phyloP scores from a whole-genome alignment of 1,140 invertebrate species.

The Mizuhopecten yessoensis region DNA sequence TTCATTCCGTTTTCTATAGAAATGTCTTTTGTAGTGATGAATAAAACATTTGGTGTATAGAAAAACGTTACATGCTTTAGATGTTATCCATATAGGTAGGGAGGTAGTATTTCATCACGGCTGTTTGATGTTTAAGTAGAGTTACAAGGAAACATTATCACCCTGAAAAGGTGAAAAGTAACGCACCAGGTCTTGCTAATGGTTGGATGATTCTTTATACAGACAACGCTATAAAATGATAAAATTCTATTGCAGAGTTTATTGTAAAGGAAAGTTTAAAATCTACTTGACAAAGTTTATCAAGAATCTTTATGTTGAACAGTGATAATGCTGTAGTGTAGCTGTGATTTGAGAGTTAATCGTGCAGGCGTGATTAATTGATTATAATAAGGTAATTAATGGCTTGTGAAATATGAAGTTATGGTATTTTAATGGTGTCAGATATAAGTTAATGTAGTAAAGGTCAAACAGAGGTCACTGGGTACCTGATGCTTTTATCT shows the following conservation, averaged over 20 bases:
- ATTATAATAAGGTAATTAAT: background rate
- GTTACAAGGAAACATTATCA: constrained; percentile 4
- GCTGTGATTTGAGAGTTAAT: background rate
- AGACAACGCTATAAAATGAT: background rate
- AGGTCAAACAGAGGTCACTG: constrained; percentile 4
- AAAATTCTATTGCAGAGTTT: background rate
- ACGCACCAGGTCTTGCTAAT: constrained; percentile 37
- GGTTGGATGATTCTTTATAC: background rate
- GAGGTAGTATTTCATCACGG: background rate
- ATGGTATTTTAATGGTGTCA: background rate
- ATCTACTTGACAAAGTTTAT: background rate
- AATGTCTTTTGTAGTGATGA: background rate
- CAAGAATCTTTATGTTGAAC: background rate
- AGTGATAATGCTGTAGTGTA: background rate
- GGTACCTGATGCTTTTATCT: background rate
- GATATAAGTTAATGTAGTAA: background rate
- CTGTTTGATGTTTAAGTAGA: background rate
- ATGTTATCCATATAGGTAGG: background rate
- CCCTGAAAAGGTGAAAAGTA: background rate
- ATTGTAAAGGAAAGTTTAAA: background rate
- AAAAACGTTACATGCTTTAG: background rate
- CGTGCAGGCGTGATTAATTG: background rate
- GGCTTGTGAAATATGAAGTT: background rate
- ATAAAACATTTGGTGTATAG: constrained; percentile 11
- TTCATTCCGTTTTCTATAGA: constrained; percentile 18